Percentiles rank a stretch among this genome's conserved stretches.
phyloP scores from a whole-genome alignment of 2,113 vertebrate genomes.

The Chauna torquata region DNA sequence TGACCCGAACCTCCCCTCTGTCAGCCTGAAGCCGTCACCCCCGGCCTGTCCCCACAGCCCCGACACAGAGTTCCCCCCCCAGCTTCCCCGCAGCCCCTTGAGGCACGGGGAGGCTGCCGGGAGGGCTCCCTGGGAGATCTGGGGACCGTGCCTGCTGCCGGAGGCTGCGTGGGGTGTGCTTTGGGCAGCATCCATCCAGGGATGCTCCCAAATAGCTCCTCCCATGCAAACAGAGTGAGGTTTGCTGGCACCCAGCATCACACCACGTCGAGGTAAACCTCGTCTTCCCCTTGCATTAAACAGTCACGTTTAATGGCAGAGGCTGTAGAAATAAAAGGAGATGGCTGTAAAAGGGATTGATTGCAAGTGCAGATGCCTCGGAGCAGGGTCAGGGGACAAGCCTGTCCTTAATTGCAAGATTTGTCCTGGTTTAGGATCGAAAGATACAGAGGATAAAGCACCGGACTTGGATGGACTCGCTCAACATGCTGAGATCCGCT shows the following conservation, averaged over 20 bases:
- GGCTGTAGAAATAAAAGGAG: not conserved
- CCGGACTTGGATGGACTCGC: not conserved
- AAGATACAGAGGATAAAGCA: not conserved
- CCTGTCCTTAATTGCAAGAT: not conserved
- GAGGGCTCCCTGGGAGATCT: not conserved
- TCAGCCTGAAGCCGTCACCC: not conserved
- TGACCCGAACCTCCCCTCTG: not conserved
- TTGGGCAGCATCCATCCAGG: not conserved
- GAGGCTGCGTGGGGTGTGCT: not conserved
- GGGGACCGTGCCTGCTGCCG: rapidly evolving
- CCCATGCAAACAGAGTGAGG: rapidly evolving
- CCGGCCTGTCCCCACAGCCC: not conserved
- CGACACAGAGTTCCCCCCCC: not conserved
- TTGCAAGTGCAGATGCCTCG: not conserved
- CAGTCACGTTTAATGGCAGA: not conserved
- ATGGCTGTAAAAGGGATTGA: not conserved
- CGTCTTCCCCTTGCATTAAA: not conserved
- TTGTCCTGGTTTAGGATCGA: not conserved
- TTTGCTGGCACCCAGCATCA: not conserved
- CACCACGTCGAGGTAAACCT: not conserved
- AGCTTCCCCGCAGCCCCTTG: not conserved
- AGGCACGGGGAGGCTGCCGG: not conserved
- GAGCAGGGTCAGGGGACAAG: not conserved
- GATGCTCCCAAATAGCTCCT: not conserved
- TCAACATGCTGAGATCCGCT: rapidly evolving